These are phyloP conservation scores for Perdita meconis DNA, from an alignment of 2,888 invertebrate species.

Conservation along the genomic window DNA sequence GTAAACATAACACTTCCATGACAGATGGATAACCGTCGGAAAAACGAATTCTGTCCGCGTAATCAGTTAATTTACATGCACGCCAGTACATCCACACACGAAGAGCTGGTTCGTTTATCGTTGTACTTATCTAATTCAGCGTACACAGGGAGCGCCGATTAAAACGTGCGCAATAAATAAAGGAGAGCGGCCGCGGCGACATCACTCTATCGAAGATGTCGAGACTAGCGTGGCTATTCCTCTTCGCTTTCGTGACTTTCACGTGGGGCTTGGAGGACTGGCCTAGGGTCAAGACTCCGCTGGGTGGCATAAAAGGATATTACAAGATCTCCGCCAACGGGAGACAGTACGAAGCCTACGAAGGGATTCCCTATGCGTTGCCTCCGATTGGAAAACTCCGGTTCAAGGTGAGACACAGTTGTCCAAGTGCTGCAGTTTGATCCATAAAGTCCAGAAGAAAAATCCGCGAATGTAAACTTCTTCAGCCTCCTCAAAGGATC, in stretches of 20 bases:
- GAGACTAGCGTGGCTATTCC: conserved; percentile 14
- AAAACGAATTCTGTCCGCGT: background rate
- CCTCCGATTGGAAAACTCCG: conserved; percentile 76
- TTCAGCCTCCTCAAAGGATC: conserved; percentile 75
- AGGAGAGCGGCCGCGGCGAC: background rate
- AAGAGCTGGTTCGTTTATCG: no score
- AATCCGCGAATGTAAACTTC: background rate
- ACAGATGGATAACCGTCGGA: conserved; percentile 4
- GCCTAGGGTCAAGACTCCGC: conserved; percentile 72
- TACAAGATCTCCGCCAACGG: conserved; percentile 74
- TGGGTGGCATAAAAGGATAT: conserved; percentile 74
- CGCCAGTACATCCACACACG: background rate
- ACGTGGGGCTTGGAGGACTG: conserved; percentile 13
- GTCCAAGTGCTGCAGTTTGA: background rate
- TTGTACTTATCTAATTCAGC: conserved; percentile 5
- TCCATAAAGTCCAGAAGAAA: no score
- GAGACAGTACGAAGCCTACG: conserved; percentile 74
- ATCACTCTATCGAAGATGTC: conserved; percentile 25
- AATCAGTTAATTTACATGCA: background rate
- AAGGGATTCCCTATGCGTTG: conserved; percentile 79
- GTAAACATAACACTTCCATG: background rate
- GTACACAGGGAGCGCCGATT: background rate
- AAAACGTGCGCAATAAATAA: conserved; percentile 36
- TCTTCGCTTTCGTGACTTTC: conserved; percentile 7
- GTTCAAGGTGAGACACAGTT: conserved; percentile 71